Percentiles rank a stretch among this genome's conserved stretches.
Conservation (phyloP, 2,797 vertebrate genomes). For the Periophthalmus magnuspinnatus region DNA sequence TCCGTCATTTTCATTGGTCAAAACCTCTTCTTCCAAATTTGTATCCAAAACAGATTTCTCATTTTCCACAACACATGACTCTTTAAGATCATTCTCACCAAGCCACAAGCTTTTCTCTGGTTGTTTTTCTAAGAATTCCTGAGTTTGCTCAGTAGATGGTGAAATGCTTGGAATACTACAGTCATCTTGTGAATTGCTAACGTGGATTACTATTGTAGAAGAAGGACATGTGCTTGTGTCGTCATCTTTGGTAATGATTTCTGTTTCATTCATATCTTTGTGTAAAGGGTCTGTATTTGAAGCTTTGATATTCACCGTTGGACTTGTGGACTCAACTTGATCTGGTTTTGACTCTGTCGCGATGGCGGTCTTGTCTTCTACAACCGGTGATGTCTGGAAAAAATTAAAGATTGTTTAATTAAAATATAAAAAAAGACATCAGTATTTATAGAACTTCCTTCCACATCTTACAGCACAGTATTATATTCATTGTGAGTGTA, state of each 20-base stretch:
- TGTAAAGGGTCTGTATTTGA: constrained; percentile 4
- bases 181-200: neutral
- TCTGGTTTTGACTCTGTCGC: constrained; percentile 75
- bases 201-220: neutral
- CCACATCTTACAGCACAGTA: no score
- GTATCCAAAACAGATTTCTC: neutral
- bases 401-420: constrained; percentile 21
- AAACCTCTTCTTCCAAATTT: constrained; percentile 6
- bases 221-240: neutral
- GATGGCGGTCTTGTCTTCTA: constrained; percentile 58
- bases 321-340: constrained; percentile 72
- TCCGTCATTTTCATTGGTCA: constrained; percentile 9
- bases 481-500: no score
- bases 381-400: constrained; percentile 79
- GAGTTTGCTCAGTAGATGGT: neutral
- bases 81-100: constrained; percentile 23
- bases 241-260: constrained; percentile 14
- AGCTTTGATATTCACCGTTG: constrained; percentile 74
- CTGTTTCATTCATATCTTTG: neutral
- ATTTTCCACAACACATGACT: constrained; percentile 26
- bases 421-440: no score
- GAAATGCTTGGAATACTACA: neutral
- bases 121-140: constrained; percentile 15
- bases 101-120: constrained; percentile 9
- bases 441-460: no score